These are phyloP conservation scores for Netelia inedita DNA, from an alignment of 2,888 invertebrate genomes.

Conservation along the genomic window DNA sequence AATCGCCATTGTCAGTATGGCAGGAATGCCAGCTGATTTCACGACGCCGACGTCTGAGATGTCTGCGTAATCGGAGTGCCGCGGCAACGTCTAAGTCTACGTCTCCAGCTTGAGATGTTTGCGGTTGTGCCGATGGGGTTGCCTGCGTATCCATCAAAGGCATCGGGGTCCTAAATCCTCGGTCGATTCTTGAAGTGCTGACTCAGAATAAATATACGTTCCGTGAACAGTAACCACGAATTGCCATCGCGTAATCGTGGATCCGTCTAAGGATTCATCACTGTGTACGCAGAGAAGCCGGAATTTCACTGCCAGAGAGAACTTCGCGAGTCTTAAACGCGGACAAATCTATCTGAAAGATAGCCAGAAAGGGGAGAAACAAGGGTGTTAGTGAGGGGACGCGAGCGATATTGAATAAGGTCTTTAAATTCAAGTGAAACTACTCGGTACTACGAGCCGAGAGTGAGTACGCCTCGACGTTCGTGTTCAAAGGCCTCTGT, in stretches of 20 bases:
- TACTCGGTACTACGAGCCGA: constrained; percentile 63
- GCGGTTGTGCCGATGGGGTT: constrained; percentile 39
- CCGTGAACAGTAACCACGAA: constrained; percentile 9
- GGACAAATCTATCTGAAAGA: constrained; percentile 11
- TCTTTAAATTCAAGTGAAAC: constrained; percentile 65
- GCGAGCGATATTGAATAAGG: constrained; percentile 66
- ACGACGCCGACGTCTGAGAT: constrained; percentile 9
- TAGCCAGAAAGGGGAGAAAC: background rate
- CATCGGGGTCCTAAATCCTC: constrained; percentile 40
- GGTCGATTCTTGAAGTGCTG: constrained; percentile 42
- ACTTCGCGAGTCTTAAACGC: constrained; percentile 8
- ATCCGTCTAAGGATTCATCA: background rate
- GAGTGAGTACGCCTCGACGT: constrained; percentile 58
- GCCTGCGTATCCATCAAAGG: constrained; percentile 24
- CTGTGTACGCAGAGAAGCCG: background rate
- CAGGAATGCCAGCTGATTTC: constrained; percentile 25
- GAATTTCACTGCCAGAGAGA: constrained; percentile 52
- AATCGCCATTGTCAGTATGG: constrained; percentile 12
- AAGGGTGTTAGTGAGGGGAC: constrained; percentile 44
- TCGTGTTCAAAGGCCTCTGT: constrained; percentile 48
- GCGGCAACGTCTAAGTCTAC: constrained; percentile 15
- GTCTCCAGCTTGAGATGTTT: constrained; percentile 47
- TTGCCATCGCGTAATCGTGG: background rate
- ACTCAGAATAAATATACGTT: constrained; percentile 30
- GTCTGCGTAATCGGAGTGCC: constrained; percentile 39